Percentiles rank a stretch among this genome's conserved stretches.
These are phyloP conservation scores for Tiliacea aurago DNA, from an alignment of 2,888 invertebrate genomes.

Conservation along the genomic window DNA sequence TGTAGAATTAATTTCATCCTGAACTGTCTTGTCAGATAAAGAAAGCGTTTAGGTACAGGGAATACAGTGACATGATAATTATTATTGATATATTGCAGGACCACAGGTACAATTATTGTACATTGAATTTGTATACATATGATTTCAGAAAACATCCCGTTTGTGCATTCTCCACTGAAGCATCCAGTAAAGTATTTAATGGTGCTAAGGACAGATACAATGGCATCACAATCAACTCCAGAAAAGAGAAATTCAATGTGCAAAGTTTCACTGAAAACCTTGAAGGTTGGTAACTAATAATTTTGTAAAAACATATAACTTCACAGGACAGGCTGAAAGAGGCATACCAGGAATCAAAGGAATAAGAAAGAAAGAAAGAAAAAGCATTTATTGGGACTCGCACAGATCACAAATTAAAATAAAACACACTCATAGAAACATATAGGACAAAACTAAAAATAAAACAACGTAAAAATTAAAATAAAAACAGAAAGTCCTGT, in stretches of 20 bases:
- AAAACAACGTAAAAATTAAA: no score
- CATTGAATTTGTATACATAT: background rate
- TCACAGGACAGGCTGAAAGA: background rate
- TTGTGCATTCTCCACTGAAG: constrained; percentile 63
- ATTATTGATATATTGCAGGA: background rate
- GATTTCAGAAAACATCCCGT: constrained; percentile 65
- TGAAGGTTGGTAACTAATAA: constrained; percentile 73
- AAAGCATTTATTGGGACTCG: no score
- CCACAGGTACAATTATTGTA: no score
- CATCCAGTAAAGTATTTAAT: constrained; percentile 65
- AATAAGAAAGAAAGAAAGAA: no score
- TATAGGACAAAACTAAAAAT: no score
- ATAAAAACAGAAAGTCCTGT: no score
- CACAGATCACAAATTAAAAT: no score
- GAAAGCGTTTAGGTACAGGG: background rate
- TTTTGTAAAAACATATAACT: background rate
- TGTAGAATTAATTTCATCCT: background rate
- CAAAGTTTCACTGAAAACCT: constrained; percentile 73
- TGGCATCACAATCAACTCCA: constrained; percentile 80
- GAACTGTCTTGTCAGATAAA: background rate
- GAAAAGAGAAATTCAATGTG: constrained; percentile 70
- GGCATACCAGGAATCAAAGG: background rate
- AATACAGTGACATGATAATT: background rate
- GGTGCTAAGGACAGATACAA: constrained; percentile 79
- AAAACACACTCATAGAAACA: no score